These are phyloP conservation scores for Tenrec ecaudatus DNA, from an alignment of 2,113 vertebrate species.

Conservation along the genomic window DNA sequence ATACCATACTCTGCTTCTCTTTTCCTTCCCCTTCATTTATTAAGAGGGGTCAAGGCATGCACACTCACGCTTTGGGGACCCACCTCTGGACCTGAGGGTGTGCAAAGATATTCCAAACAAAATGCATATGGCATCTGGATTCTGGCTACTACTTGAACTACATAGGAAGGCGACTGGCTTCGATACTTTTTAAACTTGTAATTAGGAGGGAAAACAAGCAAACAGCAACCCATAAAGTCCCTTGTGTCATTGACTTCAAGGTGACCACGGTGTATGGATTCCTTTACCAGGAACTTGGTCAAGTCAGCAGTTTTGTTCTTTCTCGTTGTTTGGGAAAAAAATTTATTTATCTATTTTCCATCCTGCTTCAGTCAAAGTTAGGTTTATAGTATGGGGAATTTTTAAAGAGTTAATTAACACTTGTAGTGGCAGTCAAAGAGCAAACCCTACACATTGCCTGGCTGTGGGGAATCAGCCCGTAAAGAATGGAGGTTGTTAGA, in stretches of 20 bases:
- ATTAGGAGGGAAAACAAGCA: not conserved
- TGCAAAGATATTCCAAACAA: not conserved
- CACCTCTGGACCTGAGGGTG: not conserved
- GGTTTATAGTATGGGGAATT: not conserved
- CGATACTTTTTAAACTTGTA: too few species aligned
- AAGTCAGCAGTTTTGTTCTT: not conserved
- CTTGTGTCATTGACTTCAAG: too few species aligned
- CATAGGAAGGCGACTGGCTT: not conserved
- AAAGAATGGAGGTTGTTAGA: conserved; percentile 66
- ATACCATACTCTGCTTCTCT: not conserved
- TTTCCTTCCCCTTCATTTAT: not conserved
- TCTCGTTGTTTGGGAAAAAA: not conserved
- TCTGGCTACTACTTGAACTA: not conserved
- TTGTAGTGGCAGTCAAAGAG: conserved; percentile 62
- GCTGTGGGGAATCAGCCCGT: conserved; percentile 68
- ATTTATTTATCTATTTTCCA: not conserved
- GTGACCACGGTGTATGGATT: not conserved
- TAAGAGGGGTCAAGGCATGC: not conserved
- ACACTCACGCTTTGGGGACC: not conserved
- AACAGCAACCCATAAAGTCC: too few species aligned
- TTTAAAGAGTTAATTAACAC: not conserved
- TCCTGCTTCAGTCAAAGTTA: not conserved
- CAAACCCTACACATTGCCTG: conserved; percentile 75
- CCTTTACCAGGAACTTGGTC: not conserved
- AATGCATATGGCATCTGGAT: not conserved